A percentile compares a stretch with the other conserved stretches of the same genome.
Conservation (phyloP, 2,113 vertebrate species). For the Zosterops pallidus region DNA sequence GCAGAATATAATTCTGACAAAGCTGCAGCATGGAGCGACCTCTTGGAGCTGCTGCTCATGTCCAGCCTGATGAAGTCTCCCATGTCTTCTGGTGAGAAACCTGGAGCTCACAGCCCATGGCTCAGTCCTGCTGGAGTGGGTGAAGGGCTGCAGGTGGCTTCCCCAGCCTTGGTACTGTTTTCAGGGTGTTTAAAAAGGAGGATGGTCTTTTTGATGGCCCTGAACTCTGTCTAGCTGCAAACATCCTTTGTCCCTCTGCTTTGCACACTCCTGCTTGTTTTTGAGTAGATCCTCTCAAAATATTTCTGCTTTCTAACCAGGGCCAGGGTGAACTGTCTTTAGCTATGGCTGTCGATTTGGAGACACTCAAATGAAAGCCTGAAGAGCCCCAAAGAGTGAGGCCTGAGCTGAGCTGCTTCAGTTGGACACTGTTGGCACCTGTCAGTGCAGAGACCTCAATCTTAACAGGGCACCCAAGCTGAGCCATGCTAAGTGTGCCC, state of each 20-base stretch:
- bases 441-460: not conserved
- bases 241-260: not conserved
- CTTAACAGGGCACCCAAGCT: not conserved
- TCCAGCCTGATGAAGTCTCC: not conserved
- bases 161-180: not conserved
- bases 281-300: not conserved
- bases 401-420: not conserved
- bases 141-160: not conserved
- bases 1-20: not conserved
- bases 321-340: not conserved
- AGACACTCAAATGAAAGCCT: not conserved
- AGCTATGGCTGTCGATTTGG: not conserved
- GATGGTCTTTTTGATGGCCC: not conserved
- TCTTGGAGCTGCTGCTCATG: not conserved
- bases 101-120: not conserved
- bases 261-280: constrained; percentile 14
- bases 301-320: constrained; percentile 3
- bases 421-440: not conserved
- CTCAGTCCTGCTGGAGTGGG: fast-evolving
- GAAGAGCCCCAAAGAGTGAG: not conserved
- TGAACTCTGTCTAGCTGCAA: not conserved
- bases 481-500: not conserved
- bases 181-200: not conserved
- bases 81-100: not conserved
- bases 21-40: not conserved